Evolutionary conservation across 2,797 vertebrate genomes (phyloP), one percentile per base, ranked within the genome.

Genomic region (Clarias pachynema): DNA sequence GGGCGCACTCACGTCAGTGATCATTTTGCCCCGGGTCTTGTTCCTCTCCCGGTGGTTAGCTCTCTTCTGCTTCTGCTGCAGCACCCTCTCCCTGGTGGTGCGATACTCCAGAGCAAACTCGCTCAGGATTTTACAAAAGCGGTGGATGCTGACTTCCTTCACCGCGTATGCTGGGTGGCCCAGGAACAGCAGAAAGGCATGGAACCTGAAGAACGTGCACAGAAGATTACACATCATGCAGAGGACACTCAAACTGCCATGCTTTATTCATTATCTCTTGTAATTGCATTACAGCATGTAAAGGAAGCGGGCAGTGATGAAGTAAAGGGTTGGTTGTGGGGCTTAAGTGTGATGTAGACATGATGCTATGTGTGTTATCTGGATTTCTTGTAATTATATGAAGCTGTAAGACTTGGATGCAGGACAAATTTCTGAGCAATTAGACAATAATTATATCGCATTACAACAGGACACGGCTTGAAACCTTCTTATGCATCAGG

Each of bases 21-120:
- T 99, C 97, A 99, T 97, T 95, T 98, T 99, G n/a, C 98, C 98
- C 87, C 98, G 94, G 91, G 98, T 99, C 94, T 99, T 99, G 92
- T 99, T 99, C 91, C 98, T 97, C 92, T 99, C 98, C 40, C 97
- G 94, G 95, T 99, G 98, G 94, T 96, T 98, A 91, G 97, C 97
- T 89, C 98, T 95, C 90, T 99, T 99, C 95, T 97, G 98, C 89
- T 98, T 98, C 93, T 99, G 98, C 90, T 99, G 98, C 73, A 99
- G 92, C 88, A 99, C 97, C 18, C 98, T 95, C 84, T 99, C 98
- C 89, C 98, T 95, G 49, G 98, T 98, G 60, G 98, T 99, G 80
- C 98, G 97, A 89, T 99, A 99, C 90, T 99, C 98, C 87, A 99
- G 94, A 63, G 98, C 98, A 89, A 99, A 99, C 88, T 99, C 98